Percentiles rank a stretch among this genome's conserved stretches.
Conservation (phyloP, 2,888 invertebrate species). For the Lochmaea crataegi region DNA sequence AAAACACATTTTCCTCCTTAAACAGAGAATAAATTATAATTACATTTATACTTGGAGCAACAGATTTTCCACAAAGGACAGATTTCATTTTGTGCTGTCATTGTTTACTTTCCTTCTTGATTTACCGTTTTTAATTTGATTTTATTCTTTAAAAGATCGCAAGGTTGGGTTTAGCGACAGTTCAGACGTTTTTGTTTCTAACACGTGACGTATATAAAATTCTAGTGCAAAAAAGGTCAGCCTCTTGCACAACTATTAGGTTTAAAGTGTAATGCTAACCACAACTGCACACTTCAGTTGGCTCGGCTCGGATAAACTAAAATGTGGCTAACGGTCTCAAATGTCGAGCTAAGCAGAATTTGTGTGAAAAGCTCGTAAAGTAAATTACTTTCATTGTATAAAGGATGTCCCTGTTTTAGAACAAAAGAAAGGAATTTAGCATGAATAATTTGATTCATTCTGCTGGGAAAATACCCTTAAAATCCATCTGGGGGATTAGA, state of each 20-base stretch:
- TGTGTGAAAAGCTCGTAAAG: not conserved
- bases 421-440: not conserved
- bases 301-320: not conserved
- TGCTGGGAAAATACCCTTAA: too few species aligned
- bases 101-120: too few species aligned
- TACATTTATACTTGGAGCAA: too few species aligned
- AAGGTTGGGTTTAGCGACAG: not conserved
- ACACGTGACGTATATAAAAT: not conserved
- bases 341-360: not conserved
- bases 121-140: not conserved
- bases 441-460: too few species aligned
- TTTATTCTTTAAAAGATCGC: not conserved
- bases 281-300: slow-evolving; percentile 4
- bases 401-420: not conserved
- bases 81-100: too few species aligned
- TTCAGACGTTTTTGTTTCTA: not conserved
- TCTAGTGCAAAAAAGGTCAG: not conserved
- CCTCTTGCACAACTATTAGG: not conserved
- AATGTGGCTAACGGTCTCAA: slow-evolving; percentile 4
- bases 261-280: not conserved
- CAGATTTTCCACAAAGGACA: too few species aligned
- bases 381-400: slow-evolving; percentile 1
- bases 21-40: too few species aligned
- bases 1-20: too few species aligned
- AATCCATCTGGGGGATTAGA: too few species aligned